A percentile compares a stretch with the other conserved stretches of the same genome.
phyloP scores from a whole-genome alignment of 2,888 invertebrate species.

The Ditula angustiorana region DNA sequence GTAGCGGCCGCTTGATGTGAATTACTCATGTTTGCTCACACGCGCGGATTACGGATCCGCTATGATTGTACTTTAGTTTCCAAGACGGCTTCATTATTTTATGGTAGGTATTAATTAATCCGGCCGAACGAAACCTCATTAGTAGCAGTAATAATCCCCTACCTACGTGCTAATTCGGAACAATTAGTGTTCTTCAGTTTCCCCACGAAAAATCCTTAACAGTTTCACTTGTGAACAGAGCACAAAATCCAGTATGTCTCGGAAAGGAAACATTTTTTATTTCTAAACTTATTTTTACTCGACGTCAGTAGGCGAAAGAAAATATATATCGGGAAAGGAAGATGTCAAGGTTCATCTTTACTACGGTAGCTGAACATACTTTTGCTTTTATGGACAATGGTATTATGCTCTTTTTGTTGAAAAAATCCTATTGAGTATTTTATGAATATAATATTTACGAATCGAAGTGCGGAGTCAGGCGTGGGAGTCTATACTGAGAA shows the following conservation, averaged over 20 bases:
- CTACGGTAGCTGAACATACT: constrained; percentile 29
- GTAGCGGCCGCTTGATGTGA: not conserved
- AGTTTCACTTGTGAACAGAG: not conserved
- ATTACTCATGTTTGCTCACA: constrained; percentile 4
- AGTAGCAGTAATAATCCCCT: constrained; percentile 21
- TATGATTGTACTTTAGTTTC: not conserved
- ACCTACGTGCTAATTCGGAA: not conserved
- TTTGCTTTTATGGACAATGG: constrained; percentile 36
- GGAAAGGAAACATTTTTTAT: not conserved
- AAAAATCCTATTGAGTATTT: constrained; percentile 1
- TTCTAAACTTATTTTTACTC: constrained; percentile 13
- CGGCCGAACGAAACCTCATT: constrained; percentile 19
- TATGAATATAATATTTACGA: not conserved
- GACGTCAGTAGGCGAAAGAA: constrained; percentile 11
- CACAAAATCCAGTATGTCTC: not conserved
- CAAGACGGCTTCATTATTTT: constrained; percentile 8
- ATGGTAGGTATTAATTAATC: constrained; percentile 18
- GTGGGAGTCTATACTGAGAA: not conserved
- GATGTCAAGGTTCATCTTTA: constrained; percentile 9
- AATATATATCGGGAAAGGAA: constrained; percentile 3
- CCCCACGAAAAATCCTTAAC: not conserved
- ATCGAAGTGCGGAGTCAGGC: not conserved
- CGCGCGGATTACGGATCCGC: not conserved
- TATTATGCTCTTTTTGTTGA: constrained; percentile 23
- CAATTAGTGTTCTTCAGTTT: constrained; percentile 5